Percentiles rank a stretch among this genome's conserved stretches.
phyloP scores from a whole-genome alignment of 2,113 vertebrate genomes.

The Argyrosomus japonicus region DNA sequence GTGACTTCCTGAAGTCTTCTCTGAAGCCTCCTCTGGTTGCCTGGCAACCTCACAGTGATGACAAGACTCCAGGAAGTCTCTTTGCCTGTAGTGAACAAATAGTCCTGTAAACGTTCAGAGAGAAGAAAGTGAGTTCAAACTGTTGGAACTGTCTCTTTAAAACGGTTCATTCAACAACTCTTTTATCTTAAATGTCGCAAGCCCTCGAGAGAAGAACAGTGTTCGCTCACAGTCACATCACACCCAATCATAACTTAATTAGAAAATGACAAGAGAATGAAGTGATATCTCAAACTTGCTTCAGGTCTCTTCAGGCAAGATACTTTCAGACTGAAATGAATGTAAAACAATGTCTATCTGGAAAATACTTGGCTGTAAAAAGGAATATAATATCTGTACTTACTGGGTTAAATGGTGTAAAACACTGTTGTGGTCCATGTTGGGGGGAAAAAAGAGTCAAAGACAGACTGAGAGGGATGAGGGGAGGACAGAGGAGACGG shows the following conservation, averaged over 20 bases:
- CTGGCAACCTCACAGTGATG: neutral
- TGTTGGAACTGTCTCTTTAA: neutral
- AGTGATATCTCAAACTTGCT: neutral
- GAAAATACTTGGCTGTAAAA: neutral
- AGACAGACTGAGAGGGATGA: neutral
- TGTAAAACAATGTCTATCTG: neutral
- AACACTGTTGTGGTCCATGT: neutral
- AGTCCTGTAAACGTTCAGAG: too few species aligned
- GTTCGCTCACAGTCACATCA: slow-evolving; percentile 1
- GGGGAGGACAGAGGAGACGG: slow-evolving; percentile 31
- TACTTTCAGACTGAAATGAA: neutral
- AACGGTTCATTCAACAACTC: neutral
- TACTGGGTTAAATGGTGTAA: neutral
- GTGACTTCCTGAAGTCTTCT: neutral
- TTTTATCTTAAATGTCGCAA: neutral
- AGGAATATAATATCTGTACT: neutral
- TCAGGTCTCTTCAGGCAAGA: neutral
- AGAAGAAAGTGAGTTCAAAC: neutral
- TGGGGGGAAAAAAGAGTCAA: neutral
- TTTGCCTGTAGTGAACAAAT: neutral
- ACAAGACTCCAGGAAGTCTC: slow-evolving; percentile 5
- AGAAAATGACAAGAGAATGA: neutral
- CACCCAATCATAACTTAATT: neutral
- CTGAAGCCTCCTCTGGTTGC: neutral
- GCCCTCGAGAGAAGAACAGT: neutral